Evolutionary conservation across 1,140 invertebrate genomes (phyloP), one percentile per base, ranked within the genome.

Genomic region (Leptestheria dahalacensis): DNA sequence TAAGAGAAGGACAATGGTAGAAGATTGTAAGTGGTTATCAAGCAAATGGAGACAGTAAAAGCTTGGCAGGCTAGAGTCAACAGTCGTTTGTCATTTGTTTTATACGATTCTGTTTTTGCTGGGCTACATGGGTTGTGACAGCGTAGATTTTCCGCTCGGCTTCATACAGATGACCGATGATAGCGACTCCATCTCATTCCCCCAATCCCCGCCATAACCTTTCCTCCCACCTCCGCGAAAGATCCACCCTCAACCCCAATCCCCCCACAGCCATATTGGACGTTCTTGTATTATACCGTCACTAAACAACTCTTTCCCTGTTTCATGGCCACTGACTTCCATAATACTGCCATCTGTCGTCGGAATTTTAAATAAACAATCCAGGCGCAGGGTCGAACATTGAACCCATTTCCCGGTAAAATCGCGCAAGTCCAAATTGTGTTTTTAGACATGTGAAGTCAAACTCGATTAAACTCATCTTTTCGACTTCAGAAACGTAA

Each of bases 101-200:
- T 10, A 24, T 52, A n/a, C 25, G 21, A 2, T 24, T 9, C 25
- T 54, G 10, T 23, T 54, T 4, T 54, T 29, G 21, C 29, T 54
- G 20, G 24, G 24, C 24, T 54, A 26, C 20, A 29, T 25, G 53
- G 10, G 25, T 55, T 55, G 25, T 55, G 53, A 55, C 53, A 55
- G 53, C 26, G 26, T 28, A 55, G 24, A 55, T 55, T 55, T 55
- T 55, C 53, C 53, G 53, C 53, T 55, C 26, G 53, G 26, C 28
- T n/a, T 11, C 53, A 10, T 55, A 55, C 33, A 41, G 33, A 55
- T 55, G 53, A 55, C 53, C 53, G 53, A 55, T 55, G 53, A 29
- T 55, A 28, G 26, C 53, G 53, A 29, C 53, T 29, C 26, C n/a
- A 41, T 55, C 33, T 29, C 26, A 55, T 55, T 33, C 21, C 21